These are phyloP conservation scores for Tachina fera DNA, from an alignment of 2,888 invertebrate genomes.

Conservation along the genomic window DNA sequence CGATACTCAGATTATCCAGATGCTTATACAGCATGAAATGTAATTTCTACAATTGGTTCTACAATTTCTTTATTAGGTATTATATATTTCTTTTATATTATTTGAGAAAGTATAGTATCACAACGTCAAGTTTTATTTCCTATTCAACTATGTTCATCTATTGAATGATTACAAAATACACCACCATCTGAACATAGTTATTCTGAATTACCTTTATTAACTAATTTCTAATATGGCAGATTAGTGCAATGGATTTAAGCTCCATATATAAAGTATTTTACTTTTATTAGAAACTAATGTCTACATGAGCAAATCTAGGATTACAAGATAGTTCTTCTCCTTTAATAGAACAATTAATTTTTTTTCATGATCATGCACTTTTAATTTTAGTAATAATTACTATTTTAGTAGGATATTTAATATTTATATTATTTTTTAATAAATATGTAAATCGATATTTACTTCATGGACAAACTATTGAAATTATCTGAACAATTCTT, in stretches of 20 bases:
- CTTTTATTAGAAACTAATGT: slow-evolving; percentile 86
- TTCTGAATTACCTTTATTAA: slow-evolving; percentile 85
- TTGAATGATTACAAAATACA: slow-evolving; percentile 86
- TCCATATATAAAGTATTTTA: slow-evolving; percentile 86
- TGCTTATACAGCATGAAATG: slow-evolving; percentile 87
- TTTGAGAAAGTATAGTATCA: slow-evolving; percentile 86
- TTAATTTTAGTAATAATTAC: slow-evolving; percentile 86
- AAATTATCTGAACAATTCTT: slow-evolving; percentile 87
- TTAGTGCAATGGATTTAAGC: slow-evolving; percentile 87
- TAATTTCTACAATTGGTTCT: slow-evolving; percentile 87
- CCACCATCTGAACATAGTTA: slow-evolving; percentile 86
- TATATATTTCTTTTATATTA: slow-evolving; percentile 85
- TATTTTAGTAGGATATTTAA: slow-evolving; percentile 85
- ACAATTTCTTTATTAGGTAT: slow-evolving; percentile 86
- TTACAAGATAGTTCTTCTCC: slow-evolving; percentile 86
- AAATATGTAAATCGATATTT: slow-evolving; percentile 85
- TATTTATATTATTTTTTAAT: slow-evolving; percentile 85
- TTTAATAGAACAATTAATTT: slow-evolving; percentile 87
- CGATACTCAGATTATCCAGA: slow-evolving; percentile 90
- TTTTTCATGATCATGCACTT: slow-evolving; percentile 86
- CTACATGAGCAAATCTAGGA: slow-evolving; percentile 85
- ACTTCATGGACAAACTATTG: slow-evolving; percentile 83
- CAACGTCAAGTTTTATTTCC: slow-evolving; percentile 84
- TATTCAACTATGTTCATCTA: slow-evolving; percentile 84
- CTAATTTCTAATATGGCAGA: slow-evolving; percentile 87